A percentile compares a stretch with the other conserved stretches of the same genome.
Evolutionary conservation across 2,888 invertebrate genomes (phyloP).

Genomic region (Heliothis peltigera): DNA sequence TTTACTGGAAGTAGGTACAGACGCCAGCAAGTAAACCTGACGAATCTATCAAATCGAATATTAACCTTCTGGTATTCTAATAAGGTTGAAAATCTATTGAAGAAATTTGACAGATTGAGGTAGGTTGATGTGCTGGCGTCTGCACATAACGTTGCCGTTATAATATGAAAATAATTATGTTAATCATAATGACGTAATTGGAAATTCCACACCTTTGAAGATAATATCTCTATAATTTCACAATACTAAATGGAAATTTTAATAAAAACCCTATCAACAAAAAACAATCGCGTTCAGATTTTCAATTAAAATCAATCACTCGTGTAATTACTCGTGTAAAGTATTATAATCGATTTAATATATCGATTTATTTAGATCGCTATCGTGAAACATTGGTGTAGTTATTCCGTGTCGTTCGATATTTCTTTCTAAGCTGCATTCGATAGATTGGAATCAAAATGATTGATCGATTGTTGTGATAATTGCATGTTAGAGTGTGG

Average conservation of each 20-base stretch:
- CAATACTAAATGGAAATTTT: background rate
- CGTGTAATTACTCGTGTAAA: constrained; percentile 52
- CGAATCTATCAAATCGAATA: too few relatives aligned
- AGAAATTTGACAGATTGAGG: too few relatives aligned
- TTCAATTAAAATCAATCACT: constrained; percentile 39
- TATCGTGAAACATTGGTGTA: constrained; percentile 49
- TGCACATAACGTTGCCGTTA: too few relatives aligned
- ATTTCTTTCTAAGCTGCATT: constrained; percentile 43
- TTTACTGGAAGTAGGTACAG: too few relatives aligned
- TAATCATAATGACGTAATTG: background rate
- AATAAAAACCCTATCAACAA: constrained; percentile 17
- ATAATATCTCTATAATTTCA: constrained; percentile 23
- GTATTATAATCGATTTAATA: constrained; percentile 44
- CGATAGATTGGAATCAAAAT: constrained; percentile 51
- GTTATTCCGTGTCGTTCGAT: constrained; percentile 39
- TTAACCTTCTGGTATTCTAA: too few relatives aligned
- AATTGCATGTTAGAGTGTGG: constrained; percentile 53
- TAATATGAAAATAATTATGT: too few relatives aligned
- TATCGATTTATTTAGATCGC: constrained; percentile 54
- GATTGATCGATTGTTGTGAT: constrained; percentile 54
- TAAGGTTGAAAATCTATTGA: too few relatives aligned
- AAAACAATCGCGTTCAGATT: constrained; percentile 22
- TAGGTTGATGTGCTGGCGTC: too few relatives aligned
- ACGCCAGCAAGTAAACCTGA: too few relatives aligned
- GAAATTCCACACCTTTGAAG: background rate